Evolutionary conservation across 1,140 invertebrate species (phyloP).

Genomic region (Megalonaias nervosa): DNA sequence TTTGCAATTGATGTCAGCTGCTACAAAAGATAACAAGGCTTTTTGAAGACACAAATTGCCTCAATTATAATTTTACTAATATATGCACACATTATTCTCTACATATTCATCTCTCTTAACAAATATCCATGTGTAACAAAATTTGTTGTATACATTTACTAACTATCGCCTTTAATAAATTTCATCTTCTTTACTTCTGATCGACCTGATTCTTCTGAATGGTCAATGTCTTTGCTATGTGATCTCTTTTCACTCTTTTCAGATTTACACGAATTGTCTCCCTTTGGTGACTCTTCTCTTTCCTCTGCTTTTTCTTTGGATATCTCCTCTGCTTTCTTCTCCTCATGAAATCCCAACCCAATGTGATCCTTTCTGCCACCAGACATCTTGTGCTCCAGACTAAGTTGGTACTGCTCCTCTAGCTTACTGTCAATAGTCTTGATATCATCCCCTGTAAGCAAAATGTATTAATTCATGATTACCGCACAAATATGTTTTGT

Average conservation of each 20-base stretch:
- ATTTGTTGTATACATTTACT: no score
- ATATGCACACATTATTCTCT: no score
- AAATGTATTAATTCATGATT: neutral
- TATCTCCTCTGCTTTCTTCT: slow-evolving; percentile 44
- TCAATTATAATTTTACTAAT: no score
- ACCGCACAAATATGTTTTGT: no score
- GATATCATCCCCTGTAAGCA: slow-evolving; percentile 44
- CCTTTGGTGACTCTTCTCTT: slow-evolving; percentile 1
- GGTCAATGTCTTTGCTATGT: slow-evolving; percentile 2
- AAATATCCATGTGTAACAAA: no score
- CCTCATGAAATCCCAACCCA: slow-evolving; percentile 62
- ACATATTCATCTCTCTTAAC: no score
- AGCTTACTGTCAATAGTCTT: slow-evolving; percentile 54
- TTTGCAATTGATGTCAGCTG: no score
- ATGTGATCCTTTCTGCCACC: slow-evolving; percentile 55
- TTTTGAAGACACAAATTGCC: no score
- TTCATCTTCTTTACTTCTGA: no score
- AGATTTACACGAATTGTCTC: neutral
- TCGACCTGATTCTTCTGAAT: no score
- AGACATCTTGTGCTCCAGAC: slow-evolving; percentile 61
- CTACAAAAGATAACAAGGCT: no score
- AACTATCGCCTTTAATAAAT: no score
- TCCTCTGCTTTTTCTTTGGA: slow-evolving; percentile 43
- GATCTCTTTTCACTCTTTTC: slow-evolving; percentile 26
- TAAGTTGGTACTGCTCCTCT: slow-evolving; percentile 63